Conservation (phyloP, 1,140 invertebrate genomes). For the Charaxes varanes region DNA sequence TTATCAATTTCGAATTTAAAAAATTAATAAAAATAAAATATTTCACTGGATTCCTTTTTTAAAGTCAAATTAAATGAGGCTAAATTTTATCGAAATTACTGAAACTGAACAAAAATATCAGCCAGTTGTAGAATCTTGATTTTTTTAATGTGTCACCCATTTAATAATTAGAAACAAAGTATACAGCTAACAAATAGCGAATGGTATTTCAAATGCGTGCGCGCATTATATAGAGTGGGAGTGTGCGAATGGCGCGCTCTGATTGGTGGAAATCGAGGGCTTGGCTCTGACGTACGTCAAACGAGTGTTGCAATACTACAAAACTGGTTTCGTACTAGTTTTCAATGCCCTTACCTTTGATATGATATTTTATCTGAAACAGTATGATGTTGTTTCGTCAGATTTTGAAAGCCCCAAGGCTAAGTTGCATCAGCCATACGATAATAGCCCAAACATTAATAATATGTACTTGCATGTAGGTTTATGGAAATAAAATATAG, state of each 20-base stretch:
- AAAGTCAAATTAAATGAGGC: constrained; percentile 31
- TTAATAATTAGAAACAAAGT: constrained; percentile 42
- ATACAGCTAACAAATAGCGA: constrained; percentile 31
- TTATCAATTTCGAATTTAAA: constrained; percentile 27
- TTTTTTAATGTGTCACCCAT: constrained; percentile 63
- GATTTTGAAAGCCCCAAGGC: constrained; percentile 28
- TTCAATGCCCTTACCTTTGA: neutral
- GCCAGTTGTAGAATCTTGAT: constrained; percentile 58
- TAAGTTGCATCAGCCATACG: constrained; percentile 22
- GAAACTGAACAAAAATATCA: constrained; percentile 61
- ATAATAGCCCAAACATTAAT: neutral
- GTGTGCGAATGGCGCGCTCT: constrained; percentile 31
- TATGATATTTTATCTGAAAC: constrained; percentile 11
- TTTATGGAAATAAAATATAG: too few species aligned
- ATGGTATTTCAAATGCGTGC: constrained; percentile 34
- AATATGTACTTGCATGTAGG: neutral
- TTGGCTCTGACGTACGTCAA: constrained; percentile 38
- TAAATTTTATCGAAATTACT: constrained; percentile 60
- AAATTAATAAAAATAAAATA: constrained; percentile 28
- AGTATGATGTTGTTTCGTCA: constrained; percentile 22
- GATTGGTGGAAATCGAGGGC: constrained; percentile 54
- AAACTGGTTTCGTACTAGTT: constrained; percentile 1
- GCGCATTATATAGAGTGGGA: constrained; percentile 47
- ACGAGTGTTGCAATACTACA: constrained; percentile 1
- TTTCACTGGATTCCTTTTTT: constrained; percentile 30